phyloP scores from a whole-genome alignment of 2,888 invertebrate species.

The Clanis bilineata region DNA sequence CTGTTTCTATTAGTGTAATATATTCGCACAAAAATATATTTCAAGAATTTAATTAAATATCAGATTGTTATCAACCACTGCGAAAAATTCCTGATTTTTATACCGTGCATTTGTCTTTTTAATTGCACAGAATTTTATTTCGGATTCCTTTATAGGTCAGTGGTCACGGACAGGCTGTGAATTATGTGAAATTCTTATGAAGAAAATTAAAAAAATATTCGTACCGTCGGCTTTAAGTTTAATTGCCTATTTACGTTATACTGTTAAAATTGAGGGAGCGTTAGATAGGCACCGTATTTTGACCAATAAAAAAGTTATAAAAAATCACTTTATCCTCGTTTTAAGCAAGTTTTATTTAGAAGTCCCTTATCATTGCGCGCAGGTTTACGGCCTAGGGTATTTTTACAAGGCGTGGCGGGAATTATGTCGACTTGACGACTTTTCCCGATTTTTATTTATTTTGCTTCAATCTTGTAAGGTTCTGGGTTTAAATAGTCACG shows the following conservation, averaged over 20 bases:
- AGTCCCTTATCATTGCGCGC: constrained; percentile 34
- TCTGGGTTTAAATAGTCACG: constrained; percentile 9
- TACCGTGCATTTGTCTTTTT: constrained; percentile 13
- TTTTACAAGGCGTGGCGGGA: constrained; percentile 16
- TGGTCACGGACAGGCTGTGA: constrained; percentile 9
- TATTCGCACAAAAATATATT: not conserved
- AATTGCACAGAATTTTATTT: constrained; percentile 6
- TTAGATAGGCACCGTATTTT: constrained; percentile 29
- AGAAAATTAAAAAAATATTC: constrained; percentile 12
- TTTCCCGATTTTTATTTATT: constrained; percentile 11
- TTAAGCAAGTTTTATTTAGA: constrained; percentile 34
- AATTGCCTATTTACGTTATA: constrained; percentile 15
- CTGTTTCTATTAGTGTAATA: not conserved
- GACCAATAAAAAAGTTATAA: constrained; percentile 35
- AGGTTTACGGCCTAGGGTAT: constrained; percentile 31
- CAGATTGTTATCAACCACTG: not conserved
- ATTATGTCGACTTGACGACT: constrained; percentile 7
- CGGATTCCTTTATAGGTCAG: constrained; percentile 9
- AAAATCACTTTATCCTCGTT: constrained; percentile 27
- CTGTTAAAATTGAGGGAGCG: constrained; percentile 10
- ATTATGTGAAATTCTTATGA: constrained; percentile 1
- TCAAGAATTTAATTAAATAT: not conserved
- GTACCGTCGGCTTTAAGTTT: constrained; percentile 12
- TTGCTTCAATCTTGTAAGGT: not conserved
- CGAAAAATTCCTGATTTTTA: constrained; percentile 8